Evolutionary conservation across 37 sponge, comb jelly and placozoan species (phyloP).

Genomic region (Diacarnus erythraeanus): DNA sequence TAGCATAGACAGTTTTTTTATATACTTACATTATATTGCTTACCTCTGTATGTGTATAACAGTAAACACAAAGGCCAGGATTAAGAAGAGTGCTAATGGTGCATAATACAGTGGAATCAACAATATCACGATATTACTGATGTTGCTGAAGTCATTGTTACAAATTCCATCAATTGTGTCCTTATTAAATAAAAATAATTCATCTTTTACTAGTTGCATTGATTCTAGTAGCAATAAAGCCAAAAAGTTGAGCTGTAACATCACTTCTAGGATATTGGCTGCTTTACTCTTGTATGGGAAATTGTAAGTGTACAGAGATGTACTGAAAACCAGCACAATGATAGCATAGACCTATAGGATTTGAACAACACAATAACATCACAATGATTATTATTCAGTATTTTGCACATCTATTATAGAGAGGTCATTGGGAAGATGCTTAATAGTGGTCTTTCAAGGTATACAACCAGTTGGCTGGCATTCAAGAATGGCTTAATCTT

Average conservation of each 20-base stretch:
- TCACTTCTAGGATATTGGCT: slow-evolving; percentile 36
- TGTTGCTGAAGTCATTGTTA: background rate
- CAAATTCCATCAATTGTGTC: background rate
- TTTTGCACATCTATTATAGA: too few species aligned
- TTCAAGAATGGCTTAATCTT: background rate
- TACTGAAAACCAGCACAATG: background rate
- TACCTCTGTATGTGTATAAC: too few species aligned
- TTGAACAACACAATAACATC: background rate
- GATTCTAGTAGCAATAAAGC: slow-evolving; percentile 21
- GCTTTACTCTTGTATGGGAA: slow-evolving; percentile 33
- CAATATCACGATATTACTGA: slow-evolving; percentile 12
- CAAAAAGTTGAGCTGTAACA: slow-evolving; percentile 27
- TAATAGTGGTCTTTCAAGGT: too few species aligned
- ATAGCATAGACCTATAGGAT: slow-evolving; percentile 14
- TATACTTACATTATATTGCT: too few species aligned
- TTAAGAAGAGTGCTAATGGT: slow-evolving; percentile 5
- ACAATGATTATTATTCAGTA: background rate
- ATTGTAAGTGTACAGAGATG: slow-evolving; percentile 19
- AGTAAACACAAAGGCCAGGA: too few species aligned
- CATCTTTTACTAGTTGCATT: background rate
- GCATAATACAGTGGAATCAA: slow-evolving; percentile 36
- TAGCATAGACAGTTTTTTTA: too few species aligned
- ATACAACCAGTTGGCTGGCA: too few species aligned
- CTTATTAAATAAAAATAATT: background rate
- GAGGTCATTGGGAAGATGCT: too few species aligned